These are phyloP conservation scores for Hyles euphorbiae DNA, from an alignment of 1,140 invertebrate species.

Conservation along the genomic window DNA sequence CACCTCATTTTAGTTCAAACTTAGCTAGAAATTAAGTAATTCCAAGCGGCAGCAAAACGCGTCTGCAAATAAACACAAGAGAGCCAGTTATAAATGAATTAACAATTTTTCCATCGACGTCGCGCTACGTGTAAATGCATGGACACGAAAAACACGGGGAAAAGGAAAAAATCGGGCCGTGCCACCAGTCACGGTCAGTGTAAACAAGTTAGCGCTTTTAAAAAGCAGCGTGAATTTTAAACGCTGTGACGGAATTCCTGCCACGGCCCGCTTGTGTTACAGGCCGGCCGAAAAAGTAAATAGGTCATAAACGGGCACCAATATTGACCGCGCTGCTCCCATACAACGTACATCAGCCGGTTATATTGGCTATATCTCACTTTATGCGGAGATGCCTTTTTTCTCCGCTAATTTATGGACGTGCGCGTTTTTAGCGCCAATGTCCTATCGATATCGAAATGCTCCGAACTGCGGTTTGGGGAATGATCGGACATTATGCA, in stretches of 20 bases:
- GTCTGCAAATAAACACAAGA: no score
- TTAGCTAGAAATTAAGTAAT: no score
- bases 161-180: conserved; percentile 11
- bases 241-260: conserved; percentile 46
- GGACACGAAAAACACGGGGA: neutral
- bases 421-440: conserved; percentile 9
- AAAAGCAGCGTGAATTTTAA: conserved; percentile 50
- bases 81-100: no score
- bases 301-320: conserved; percentile 65
- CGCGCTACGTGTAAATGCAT: neutral
- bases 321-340: conserved; percentile 60
- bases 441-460: no score
- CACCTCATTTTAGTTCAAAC: no score
- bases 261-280: conserved; percentile 19
- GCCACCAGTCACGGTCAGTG: conserved; percentile 20
- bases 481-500: no score
- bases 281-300: conserved; percentile 56
- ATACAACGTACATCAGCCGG: conserved; percentile 51
- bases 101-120: no score
- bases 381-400: conserved; percentile 44
- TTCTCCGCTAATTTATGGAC: conserved; percentile 46
- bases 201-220: conserved; percentile 44
- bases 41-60: no score
- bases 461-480: no score
- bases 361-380: conserved; percentile 61